Base-by-base conservation (phyloP, 2,113 vertebrate species). In the Trematocara marginatum region DNA sequence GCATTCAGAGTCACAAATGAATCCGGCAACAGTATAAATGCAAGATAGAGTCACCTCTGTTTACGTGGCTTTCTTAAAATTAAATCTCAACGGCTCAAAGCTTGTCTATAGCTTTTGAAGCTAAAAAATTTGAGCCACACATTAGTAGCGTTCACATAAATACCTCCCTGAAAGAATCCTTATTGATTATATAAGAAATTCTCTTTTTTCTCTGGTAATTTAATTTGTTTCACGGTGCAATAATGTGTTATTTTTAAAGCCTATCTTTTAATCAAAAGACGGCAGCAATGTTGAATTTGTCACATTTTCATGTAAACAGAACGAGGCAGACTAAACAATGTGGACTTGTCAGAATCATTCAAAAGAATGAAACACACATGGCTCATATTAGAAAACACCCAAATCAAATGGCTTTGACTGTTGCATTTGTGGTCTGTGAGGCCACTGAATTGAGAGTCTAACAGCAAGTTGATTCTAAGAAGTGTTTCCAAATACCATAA, bases 261-360 rank as follows among this genome's bases (percentile, higher is more conserved):
- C 7, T 91, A 90, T 94, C 89, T 89, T 78, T 57, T 26, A 79
- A 94, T 94, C 89, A 31, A 88, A 93, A 92, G 54, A 88, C 86
- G 83, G 92, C 82, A 54, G 84, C 31, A 61, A 93, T 90, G 91
- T 92, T 92, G 89, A 92, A 95, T 94, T 93, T 94, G 93, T 94
- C 94, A 92, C 92, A 71, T 93, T 94, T 90, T 90, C 87, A 92
- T 94, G 91, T 94, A 92, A 94, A 93, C 81, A 66, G 86, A 94
- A 92, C 89, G 82, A 34, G 3, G 78, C 92, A 95, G 94, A 95
- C 92, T 95, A 95, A 95, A 95, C 93, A 95, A 79, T 79, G 84
- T 84, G 26, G 90, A 92, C 89, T 84, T 92, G 86, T 90, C 92
- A 87, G 84, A 89, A 91, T 87, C 83, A 74, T 84, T 94, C 86